Percentiles rank a stretch among this genome's conserved stretches.
Conservation (phyloP, 1,140 invertebrate species). For the Drosophila quadrilineata region DNA sequence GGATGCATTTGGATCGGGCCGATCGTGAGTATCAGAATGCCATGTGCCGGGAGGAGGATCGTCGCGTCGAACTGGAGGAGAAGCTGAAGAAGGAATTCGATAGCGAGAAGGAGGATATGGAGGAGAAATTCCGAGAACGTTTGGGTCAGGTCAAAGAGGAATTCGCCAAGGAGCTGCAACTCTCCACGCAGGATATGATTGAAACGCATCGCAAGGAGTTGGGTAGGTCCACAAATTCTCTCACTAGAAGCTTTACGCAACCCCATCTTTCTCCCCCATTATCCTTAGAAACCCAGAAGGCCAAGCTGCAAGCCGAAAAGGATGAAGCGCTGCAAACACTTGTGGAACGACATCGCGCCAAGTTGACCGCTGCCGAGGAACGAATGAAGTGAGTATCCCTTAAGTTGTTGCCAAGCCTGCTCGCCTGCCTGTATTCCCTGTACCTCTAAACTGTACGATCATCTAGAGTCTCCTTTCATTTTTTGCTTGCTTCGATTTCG, state of each 20-base stretch:
- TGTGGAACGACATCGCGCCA: conserved; percentile 82
- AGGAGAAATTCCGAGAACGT: conserved; percentile 73
- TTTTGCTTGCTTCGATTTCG: conserved; percentile 29
- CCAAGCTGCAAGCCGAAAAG: conserved; percentile 83
- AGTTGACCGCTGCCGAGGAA: conserved; percentile 82
- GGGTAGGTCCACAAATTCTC: conserved; percentile 72
- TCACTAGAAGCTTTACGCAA: background rate
- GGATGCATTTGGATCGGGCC: conserved; percentile 80
- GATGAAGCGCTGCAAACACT: conserved; percentile 82
- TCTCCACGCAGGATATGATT: conserved; percentile 82
- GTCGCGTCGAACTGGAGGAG: conserved; percentile 80
- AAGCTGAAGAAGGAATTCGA: conserved; percentile 66
- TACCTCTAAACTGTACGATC: background rate
- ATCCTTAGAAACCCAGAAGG: conserved; percentile 82
- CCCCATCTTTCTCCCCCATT: background rate
- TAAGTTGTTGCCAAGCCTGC: background rate
- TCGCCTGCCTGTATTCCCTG: background rate
- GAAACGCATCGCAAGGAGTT: conserved; percentile 84
- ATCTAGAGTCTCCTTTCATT: conserved; percentile 19
- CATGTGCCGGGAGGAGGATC: conserved; percentile 83
- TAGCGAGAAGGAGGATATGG: conserved; percentile 74
- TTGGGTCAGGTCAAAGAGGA: conserved; percentile 79
- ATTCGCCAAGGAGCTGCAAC: conserved; percentile 72
- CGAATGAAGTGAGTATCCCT: conserved; percentile 76
- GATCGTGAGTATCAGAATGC: conserved; percentile 83